phyloP scores from a whole-genome alignment of 2,113 vertebrate species.

The Leucopsar rothschildi region DNA sequence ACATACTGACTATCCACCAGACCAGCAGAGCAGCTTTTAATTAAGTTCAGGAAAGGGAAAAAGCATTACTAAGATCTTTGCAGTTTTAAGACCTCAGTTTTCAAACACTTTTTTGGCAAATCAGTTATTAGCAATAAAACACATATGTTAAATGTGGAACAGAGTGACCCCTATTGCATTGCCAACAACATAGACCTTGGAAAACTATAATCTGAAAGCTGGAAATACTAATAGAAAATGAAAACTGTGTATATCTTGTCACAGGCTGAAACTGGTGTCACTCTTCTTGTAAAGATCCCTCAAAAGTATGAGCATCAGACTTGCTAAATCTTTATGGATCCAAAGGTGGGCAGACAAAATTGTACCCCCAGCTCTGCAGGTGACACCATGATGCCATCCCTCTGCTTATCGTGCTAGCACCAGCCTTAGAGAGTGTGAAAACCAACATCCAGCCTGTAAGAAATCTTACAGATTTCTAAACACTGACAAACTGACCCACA shows the following conservation, averaged over 20 bases:
- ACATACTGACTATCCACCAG: background rate
- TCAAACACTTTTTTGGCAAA: background rate
- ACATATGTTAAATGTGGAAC: background rate
- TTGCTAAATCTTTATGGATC: background rate
- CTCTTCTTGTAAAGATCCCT: background rate
- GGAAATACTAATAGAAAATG: background rate
- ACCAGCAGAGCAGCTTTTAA: background rate
- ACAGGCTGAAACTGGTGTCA: background rate
- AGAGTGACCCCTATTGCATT: background rate
- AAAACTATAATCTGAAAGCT: background rate
- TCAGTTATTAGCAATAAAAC: background rate
- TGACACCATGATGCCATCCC: fast-evolving
- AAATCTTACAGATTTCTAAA: background rate
- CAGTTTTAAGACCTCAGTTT: background rate
- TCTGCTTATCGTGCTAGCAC: background rate
- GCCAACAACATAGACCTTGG: background rate
- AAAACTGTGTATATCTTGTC: background rate
- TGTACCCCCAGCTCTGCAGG: background rate
- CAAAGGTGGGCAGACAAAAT: background rate
- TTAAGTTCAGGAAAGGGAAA: background rate
- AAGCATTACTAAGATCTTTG: background rate
- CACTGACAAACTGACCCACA: background rate
- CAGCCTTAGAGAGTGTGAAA: background rate
- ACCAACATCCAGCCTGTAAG: background rate
- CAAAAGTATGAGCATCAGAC: background rate